A percentile compares a stretch with the other conserved stretches of the same genome.
phyloP scores from a whole-genome alignment of 2,888 invertebrate genomes.

The Spatulosminthurus flaviceps region DNA sequence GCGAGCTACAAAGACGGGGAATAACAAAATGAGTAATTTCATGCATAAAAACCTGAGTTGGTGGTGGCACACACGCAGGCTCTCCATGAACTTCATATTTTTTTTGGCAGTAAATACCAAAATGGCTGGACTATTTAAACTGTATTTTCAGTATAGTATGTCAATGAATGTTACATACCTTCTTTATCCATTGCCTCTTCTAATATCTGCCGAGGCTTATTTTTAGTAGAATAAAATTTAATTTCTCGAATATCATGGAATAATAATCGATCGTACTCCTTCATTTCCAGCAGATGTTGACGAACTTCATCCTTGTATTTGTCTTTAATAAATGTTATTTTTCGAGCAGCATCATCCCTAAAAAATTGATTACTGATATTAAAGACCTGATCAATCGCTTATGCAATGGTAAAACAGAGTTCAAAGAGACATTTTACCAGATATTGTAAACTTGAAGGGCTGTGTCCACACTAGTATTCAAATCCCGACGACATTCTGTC shows the following conservation, averaged over 20 bases:
- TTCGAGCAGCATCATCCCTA: constrained; percentile 42
- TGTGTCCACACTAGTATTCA: constrained; percentile 30
- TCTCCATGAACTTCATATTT: too few species aligned
- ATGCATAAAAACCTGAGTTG: too few species aligned
- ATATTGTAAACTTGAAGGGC: constrained; percentile 38
- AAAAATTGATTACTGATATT: neutral
- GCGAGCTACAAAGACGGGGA: neutral
- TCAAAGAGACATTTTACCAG: too few species aligned
- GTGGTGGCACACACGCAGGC: too few species aligned
- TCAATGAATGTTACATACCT: too few species aligned
- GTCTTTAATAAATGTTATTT: constrained; percentile 40
- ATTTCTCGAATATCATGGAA: constrained; percentile 46
- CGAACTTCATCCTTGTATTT: constrained; percentile 46
- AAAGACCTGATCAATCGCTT: too few species aligned
- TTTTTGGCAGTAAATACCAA: too few species aligned
- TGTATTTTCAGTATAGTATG: too few species aligned
- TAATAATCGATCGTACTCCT: constrained; percentile 43
- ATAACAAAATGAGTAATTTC: too few species aligned
- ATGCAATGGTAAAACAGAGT: too few species aligned
- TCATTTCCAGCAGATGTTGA: constrained; percentile 39
- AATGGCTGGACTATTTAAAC: too few species aligned
- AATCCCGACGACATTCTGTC: constrained; percentile 9
- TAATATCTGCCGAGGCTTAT: constrained; percentile 22
- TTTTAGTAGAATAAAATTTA: constrained; percentile 43
- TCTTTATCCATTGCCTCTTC: constrained; percentile 5